A percentile compares a stretch with the other conserved stretches of the same genome.
phyloP scores from a whole-genome alignment of 2,113 vertebrate species.

The Cheilinus undulatus region DNA sequence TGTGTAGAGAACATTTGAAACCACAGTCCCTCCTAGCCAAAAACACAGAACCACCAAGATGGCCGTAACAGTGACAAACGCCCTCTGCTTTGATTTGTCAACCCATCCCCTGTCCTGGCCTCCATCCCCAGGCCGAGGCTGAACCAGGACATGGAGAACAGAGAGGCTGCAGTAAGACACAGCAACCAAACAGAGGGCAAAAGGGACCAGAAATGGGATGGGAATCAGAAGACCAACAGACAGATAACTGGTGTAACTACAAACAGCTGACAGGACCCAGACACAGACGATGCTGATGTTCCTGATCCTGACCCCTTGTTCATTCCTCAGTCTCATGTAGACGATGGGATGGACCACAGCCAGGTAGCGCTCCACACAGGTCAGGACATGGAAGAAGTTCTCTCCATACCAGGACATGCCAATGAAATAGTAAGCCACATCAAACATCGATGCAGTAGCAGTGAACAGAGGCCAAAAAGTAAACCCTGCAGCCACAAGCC shows the following conservation, averaged over 20 bases:
- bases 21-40: no score
- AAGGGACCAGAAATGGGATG: no score
- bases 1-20: no score
- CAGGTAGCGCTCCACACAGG: neutral
- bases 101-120: neutral
- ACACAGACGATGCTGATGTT: slow-evolving; percentile 7
- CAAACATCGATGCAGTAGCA: rapidly evolving
- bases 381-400: slow-evolving; percentile 12
- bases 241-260: no score
- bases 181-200: rapidly evolving
- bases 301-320: slow-evolving; percentile 3
- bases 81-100: slow-evolving; percentile 7
- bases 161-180: slow-evolving; percentile 20
- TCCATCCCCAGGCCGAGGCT: neutral
- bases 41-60: neutral
- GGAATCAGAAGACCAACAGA: no score
- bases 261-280: slow-evolving; percentile 16
- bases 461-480: rapidly evolving
- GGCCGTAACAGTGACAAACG: neutral
- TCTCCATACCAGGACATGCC: no score
- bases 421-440: neutral
- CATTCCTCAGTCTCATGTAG: slow-evolving; percentile 11
- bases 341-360: slow-evolving; percentile 18
- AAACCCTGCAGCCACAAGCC: neutral
- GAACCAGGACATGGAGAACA: slow-evolving; percentile 20